These are phyloP conservation scores for Ectropis grisescens DNA, from an alignment of 1,140 invertebrate species.

Conservation along the genomic window DNA sequence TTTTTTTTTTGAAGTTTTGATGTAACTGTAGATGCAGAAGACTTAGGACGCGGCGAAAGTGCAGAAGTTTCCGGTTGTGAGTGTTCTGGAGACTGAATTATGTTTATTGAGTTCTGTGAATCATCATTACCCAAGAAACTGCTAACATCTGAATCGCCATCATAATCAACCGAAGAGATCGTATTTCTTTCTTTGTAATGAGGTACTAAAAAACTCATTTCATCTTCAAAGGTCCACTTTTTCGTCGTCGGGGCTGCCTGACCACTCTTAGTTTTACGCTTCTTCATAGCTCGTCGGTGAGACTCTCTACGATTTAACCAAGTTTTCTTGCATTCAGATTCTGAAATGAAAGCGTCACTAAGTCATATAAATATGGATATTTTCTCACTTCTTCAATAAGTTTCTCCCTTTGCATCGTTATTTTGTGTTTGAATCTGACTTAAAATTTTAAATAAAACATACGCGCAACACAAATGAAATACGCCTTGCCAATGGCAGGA, in stretches of 20 bases:
- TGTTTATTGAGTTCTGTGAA: too few species aligned
- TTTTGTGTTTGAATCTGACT: constrained; percentile 2
- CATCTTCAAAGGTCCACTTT: constrained; percentile 20
- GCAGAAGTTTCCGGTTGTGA: too few species aligned
- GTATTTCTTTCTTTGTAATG: constrained; percentile 19
- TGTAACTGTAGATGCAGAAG: too few species aligned
- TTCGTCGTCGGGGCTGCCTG: constrained; percentile 16
- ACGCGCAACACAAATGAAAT: too few species aligned
- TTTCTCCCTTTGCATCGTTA: constrained; percentile 14
- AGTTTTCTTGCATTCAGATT: constrained; percentile 23
- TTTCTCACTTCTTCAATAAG: constrained; percentile 13
- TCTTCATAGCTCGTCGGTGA: constrained; percentile 15
- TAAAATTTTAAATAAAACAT: constrained; percentile 4
- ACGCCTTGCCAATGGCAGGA: too few species aligned
- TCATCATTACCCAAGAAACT: constrained; percentile 8
- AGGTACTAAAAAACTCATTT: constrained; percentile 20
- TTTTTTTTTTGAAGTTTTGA: too few species aligned
- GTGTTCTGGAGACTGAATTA: too few species aligned
- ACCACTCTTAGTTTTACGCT: constrained; percentile 20
- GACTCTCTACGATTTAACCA: constrained; percentile 16
- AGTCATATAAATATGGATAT: constrained; percentile 13
- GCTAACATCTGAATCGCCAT: constrained; percentile 11
- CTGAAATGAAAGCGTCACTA: constrained; percentile 17
- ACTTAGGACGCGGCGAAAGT: too few species aligned
- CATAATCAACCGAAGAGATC: constrained; percentile 11